Conservation (phyloP, 1,140 invertebrate species). For the Globodera rostochiensis region DNA sequence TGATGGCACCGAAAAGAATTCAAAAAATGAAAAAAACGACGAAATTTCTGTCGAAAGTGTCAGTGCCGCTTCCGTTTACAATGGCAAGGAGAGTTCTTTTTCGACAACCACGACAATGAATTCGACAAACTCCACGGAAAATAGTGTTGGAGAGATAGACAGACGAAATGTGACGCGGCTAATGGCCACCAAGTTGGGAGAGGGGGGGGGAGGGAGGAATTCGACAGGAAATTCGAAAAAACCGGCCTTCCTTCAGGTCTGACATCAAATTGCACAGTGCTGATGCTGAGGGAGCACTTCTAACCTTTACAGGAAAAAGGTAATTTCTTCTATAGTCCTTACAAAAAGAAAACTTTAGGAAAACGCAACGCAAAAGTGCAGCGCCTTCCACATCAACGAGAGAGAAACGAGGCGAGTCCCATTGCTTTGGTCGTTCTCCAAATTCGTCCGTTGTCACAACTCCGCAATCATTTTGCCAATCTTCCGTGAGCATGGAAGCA, state of each 20-base stretch:
- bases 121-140: constrained; percentile 1
- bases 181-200: not conserved
- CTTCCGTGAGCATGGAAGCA: too few relatives aligned
- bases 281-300: not conserved
- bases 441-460: too few relatives aligned
- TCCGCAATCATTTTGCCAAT: too few relatives aligned
- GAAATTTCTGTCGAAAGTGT: constrained; percentile 2
- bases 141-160: not conserved
- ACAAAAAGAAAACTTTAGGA: not conserved
- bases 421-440: too few relatives aligned
- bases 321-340: too few relatives aligned
- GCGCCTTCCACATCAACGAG: too few relatives aligned
- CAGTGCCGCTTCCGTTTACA: not conserved
- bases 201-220: too few relatives aligned
- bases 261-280: not conserved
- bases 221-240: not conserved
- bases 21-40: not conserved
- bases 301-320: not conserved
- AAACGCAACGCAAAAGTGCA: too few relatives aligned
- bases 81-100: constrained; percentile 1
- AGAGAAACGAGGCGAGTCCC: too few relatives aligned
- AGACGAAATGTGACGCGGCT: not conserved
- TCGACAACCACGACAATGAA: not conserved
- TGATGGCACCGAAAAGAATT: not conserved
- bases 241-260: not conserved